These are phyloP conservation scores for Boloria euphrosyne DNA, from an alignment of 2,888 invertebrate species.

Conservation along the genomic window DNA sequence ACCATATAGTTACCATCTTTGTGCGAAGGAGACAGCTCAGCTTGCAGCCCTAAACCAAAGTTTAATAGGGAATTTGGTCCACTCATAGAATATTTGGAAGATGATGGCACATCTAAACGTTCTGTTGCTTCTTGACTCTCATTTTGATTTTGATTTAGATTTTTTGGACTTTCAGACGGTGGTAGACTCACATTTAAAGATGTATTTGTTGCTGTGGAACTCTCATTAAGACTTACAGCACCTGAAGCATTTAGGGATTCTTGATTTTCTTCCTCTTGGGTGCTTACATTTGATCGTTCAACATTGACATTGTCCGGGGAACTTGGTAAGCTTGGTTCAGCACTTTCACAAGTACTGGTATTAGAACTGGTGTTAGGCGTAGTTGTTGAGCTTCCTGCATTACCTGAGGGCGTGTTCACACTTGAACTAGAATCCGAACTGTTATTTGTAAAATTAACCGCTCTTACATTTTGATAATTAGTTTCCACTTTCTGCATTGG, in stretches of 20 bases:
- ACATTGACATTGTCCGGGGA: conserved; percentile 77
- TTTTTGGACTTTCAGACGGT: conserved; percentile 69
- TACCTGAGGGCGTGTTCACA: conserved; percentile 82
- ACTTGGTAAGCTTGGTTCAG: conserved; percentile 88
- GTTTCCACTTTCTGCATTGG: conserved; percentile 62
- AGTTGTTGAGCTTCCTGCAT: conserved; percentile 84
- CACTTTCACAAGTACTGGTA: conserved; percentile 87
- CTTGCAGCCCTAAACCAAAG: conserved; percentile 68
- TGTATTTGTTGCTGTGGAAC: conserved; percentile 75
- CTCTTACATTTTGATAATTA: conserved; percentile 65
- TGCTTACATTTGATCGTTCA: conserved; percentile 47
- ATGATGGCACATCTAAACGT: conserved; percentile 61
- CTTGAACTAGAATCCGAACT: conserved; percentile 88
- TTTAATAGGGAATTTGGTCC: conserved; percentile 67
- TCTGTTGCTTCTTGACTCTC: conserved; percentile 52
- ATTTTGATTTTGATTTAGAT: conserved; percentile 53
- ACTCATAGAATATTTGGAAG: conserved; percentile 58
- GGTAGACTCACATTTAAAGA: conserved; percentile 71
- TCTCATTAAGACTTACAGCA: conserved; percentile 70
- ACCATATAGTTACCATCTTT: conserved; percentile 61
- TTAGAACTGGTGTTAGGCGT: conserved; percentile 87
- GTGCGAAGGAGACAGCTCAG: conserved; percentile 70
- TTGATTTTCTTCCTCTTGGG: conserved; percentile 47
- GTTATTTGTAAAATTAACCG: conserved; percentile 63
- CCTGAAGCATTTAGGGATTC: conserved; percentile 59